Base-by-base conservation (phyloP, 2,888 invertebrate species). In the Formica aserva region DNA sequence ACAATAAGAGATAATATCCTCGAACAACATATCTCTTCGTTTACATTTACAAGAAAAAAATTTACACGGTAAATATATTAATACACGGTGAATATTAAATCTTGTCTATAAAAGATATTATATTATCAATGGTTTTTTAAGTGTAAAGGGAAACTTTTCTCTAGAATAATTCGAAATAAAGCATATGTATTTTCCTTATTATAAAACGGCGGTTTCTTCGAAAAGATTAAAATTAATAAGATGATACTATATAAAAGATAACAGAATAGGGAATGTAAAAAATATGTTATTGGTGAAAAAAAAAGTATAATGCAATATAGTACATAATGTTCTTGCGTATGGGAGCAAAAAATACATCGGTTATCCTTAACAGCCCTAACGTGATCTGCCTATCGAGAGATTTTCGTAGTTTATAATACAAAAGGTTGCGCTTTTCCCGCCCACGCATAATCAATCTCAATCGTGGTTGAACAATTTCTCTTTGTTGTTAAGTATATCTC, bases 401-500 rank as follows among this genome's bases (percentile, higher is more conserved):
- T 22, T 52, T 18, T 52, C 26, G 13, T 35, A 76, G 38, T 52
- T 76, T 65, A 8, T 65, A 35, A 52, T 48, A 41, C 13, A 75
- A 65, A 76, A 35, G 35, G 13, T 76, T 45, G n/a, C 62, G 48
- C 11, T 65, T 65, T 35, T 15, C 1, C 18, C n/a, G 11, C 35
- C 26, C 8, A 76, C 48, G 13, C 13, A 22, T 75, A 45, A 45
- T 48, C 63, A 48, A 15, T 22, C 45, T 35, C 22, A 45, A 63
- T 75, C 63, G 45, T 63, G 32, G 32, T 48, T 63, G 63, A 45
- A 48, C 41, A 75, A 32, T 32, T 32, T 29, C 45, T 75, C 62
- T 75, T 63, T 75, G 63, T 75, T 63, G 35, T 63, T 63, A 75
- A 63, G 11, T 22, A 63, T 75, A 75, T 32, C 22, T 11, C 29